Evolutionary conservation across 92 coral and sea anemone genomes (phyloP), one percentile per base, ranked within the genome.

Genomic region (Virgularia gustaviana): DNA sequence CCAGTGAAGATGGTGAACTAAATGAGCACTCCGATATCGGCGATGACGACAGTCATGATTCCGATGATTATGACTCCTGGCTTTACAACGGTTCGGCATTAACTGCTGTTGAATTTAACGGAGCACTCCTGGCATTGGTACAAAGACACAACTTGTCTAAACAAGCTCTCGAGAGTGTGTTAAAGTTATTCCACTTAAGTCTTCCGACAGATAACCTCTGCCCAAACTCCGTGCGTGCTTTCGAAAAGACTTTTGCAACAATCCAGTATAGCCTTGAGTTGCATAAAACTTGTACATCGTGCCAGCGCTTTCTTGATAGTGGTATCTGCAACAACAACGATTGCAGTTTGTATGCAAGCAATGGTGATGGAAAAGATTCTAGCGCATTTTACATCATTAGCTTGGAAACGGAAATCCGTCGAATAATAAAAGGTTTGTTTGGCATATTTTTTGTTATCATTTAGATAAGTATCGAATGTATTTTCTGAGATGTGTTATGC

Each of bases 351-450:
- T 70, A 70, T 70, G 76, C 30, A 70, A 70, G 23, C 30, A 45
- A 51, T 51, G 62, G 63, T 27, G 29, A 20, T 38, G 76, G 76
- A 35, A 22, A 44, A 44, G 76, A 52, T 13, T 70, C 70, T 36
- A 44, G 66, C 36, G 49, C 76, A 70, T 70, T 70, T 51, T 70
- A 49, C 49, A 62, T 70, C 38, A 70, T 70, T 44, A 31, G 39
- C 36, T 7, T 70, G 11, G 30, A 32, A 31, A 45, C 56, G 49
- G 72, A 70, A 70, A n/a, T n/a, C n/a, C n/a, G n/a, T n/a, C n/a
- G n/a, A n/a, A n/a, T n/a, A n/a, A n/a, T n/a, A n/a, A n/a, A n/a
- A n/a, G n/a, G n/a, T n/a, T n/a, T n/a, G n/a, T n/a, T n/a, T n/a
- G n/a, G n/a, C n/a, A n/a, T n/a, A n/a, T n/a, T n/a, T n/a, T n/a